Evolutionary conservation across 64 coral and sea anemone genomes (phyloP), one percentile per base, ranked within the genome.

Genomic region (Montipora cactus): DNA sequence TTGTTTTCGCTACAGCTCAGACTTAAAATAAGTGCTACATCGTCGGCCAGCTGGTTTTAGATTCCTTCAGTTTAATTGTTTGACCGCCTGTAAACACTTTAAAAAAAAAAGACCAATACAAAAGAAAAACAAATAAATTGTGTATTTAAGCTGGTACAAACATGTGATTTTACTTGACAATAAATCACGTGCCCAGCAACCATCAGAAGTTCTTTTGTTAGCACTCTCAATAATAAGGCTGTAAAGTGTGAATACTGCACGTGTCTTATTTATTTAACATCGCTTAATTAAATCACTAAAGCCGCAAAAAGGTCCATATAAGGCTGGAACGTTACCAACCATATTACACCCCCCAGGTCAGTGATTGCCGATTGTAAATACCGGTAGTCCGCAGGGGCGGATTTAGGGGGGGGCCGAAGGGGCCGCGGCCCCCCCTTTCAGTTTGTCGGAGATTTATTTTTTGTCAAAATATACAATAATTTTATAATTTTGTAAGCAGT

Each of bases 151-250:
- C 46, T 49, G 82, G 82, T 72, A 51, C 62, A 86, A 86, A 45
- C 82, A 66, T 86, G 82, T 46, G 59, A 71, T 72, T 86, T 72
- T 71, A 62, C 19, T 58, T 28, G 6, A 8, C 16, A 8, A 67
- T 10, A 10, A 14, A 67, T 62, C 87, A 89, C 87, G 87, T 89
- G 87, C 87, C 22, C 50, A 49, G 87, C 76, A 89, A 89, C 87
- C 51, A 89, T 45, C 12, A 59, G 3, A 59, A 18, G 51, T 21
- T 23, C 67, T 75, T 70, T 87, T 47, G 44, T 47, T 2, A 37
- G 37, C 2, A 0, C 37, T 37, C 37, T 37, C 37, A 0, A 37
- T 0, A 37, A 37, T 37, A 37, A 37, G 37, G 37, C 37, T 37
- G 37, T 37, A 37, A 37, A 37, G 37, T 37, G 37, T 37, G 37